phyloP scores from a whole-genome alignment of 2,797 vertebrate genomes.

The Hafferia zeledoni region DNA sequence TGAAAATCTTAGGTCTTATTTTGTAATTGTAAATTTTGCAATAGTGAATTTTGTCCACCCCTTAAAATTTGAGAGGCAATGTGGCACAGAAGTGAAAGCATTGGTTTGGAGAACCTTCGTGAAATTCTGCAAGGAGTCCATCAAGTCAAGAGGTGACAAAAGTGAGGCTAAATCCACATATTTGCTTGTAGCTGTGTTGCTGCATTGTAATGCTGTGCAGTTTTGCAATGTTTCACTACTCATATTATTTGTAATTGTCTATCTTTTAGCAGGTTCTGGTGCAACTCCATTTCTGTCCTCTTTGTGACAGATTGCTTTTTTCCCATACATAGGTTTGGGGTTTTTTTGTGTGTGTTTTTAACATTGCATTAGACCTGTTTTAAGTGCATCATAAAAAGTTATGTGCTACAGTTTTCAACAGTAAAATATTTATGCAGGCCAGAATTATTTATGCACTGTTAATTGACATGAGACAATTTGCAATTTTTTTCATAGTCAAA shows the following conservation, averaged over 20 bases:
- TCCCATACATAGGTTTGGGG: rapidly evolving
- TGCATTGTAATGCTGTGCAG: background rate
- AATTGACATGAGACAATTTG: slow-evolving; percentile 19
- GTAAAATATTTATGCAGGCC: slow-evolving; percentile 11
- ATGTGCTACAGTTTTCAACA: background rate
- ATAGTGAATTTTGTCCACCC: background rate
- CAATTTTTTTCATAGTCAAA: background rate
- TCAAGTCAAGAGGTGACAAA: background rate
- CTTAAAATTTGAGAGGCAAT: background rate
- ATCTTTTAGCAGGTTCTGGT: background rate
- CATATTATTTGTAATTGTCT: background rate
- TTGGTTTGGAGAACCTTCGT: background rate
- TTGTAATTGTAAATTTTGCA: background rate
- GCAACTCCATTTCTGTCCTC: background rate
- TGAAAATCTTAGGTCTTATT: background rate
- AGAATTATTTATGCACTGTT: slow-evolving; percentile 33
- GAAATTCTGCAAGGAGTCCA: background rate
- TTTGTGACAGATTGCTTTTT: background rate
- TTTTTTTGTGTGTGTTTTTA: background rate
- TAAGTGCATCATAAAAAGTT: slow-evolving; percentile 41
- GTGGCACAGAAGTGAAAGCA: background rate
- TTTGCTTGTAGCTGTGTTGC: background rate
- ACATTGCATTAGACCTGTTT: slow-evolving; percentile 20
- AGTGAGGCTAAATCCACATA: background rate
- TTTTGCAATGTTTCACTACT: background rate